Conservation (phyloP, 2,797 vertebrate genomes). For the Streptopelia turtur region DNA sequence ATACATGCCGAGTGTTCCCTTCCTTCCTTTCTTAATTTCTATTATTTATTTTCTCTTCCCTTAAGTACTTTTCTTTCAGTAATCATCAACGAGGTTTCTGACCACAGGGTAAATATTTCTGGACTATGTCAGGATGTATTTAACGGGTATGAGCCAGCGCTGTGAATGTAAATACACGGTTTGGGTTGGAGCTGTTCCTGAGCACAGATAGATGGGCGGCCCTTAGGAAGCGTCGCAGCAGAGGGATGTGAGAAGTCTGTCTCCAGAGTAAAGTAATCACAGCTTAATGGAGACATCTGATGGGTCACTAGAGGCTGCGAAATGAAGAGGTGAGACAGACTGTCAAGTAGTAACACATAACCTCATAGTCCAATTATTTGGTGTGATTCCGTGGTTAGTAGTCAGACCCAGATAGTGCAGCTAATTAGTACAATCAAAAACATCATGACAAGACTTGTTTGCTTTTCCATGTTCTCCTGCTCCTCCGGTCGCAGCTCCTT, state of each 20-base stretch:
- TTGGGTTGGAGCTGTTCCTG: background rate
- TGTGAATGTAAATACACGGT: background rate
- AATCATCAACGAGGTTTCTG: background rate
- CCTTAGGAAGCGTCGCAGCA: background rate
- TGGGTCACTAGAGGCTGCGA: background rate
- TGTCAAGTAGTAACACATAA: background rate
- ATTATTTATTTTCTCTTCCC: background rate
- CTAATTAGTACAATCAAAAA: background rate
- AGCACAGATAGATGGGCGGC: background rate
- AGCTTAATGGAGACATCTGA: background rate
- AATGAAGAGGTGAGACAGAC: background rate
- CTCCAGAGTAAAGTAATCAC: background rate
- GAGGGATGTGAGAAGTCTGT: background rate
- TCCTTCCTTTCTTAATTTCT: background rate
- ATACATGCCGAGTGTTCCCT: background rate
- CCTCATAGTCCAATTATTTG: background rate
- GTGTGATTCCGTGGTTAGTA: background rate
- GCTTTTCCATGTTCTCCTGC: background rate
- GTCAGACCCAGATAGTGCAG: background rate
- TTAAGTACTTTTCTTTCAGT: background rate
- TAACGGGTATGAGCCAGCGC: background rate
- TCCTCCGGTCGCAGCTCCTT: background rate
- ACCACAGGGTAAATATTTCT: background rate
- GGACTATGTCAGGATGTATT: background rate
- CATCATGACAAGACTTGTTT: fast-evolving